Conservation (phyloP, 2,113 vertebrate genomes). For the Orthonyx spaldingii region DNA sequence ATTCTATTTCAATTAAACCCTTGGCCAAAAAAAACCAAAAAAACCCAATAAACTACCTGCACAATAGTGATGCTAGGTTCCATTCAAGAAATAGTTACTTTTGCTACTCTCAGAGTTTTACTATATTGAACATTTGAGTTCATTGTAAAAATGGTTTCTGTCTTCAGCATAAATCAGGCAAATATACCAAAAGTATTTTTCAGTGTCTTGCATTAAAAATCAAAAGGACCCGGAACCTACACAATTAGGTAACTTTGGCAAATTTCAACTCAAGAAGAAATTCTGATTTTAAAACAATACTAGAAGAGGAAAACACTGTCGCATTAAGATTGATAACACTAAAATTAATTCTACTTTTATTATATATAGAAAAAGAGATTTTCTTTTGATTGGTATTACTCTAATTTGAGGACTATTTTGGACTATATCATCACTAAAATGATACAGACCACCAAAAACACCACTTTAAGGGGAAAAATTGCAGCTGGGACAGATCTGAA, state of each 20-base stretch:
- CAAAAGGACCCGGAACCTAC: background rate
- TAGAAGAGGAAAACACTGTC: background rate
- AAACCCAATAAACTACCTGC: background rate
- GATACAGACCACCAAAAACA: background rate
- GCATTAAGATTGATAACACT: background rate
- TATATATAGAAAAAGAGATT: background rate
- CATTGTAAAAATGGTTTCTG: background rate
- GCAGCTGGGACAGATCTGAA: background rate
- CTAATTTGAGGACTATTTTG: background rate
- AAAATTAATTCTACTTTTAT: background rate
- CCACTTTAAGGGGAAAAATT: background rate
- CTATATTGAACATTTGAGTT: background rate
- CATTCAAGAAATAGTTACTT: background rate
- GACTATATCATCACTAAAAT: background rate
- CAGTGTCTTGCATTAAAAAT: background rate
- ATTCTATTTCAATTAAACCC: background rate
- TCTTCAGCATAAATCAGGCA: background rate
- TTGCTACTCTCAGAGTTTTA: background rate
- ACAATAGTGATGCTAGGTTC: background rate
- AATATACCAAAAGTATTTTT: background rate
- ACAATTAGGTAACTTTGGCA: background rate
- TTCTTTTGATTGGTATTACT: conserved; percentile 5
- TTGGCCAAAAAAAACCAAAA: background rate
- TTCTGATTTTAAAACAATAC: background rate
- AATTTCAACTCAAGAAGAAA: background rate